Base-by-base conservation (phyloP, 2,797 vertebrate species). In the Enteromius afrohamiltoni region DNA sequence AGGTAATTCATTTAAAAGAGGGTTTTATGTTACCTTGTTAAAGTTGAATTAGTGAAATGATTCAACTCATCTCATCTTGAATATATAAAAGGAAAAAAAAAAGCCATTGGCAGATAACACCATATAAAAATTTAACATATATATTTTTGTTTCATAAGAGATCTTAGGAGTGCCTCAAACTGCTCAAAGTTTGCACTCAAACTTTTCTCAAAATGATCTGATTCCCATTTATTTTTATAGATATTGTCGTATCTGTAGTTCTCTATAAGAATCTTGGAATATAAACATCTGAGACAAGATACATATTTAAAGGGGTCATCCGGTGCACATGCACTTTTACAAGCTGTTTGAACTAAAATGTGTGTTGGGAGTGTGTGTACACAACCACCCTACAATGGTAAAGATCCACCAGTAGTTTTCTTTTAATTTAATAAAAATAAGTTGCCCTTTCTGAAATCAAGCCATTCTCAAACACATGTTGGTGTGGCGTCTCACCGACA, bases 201-300 rank as follows among this genome's bases (percentile, higher is more conserved):
- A 70, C 68, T 17, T 16, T 71, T 71, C 3, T 71, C 23, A 26
- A 70, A 47, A 49, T 71, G 0, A 26, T 45, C 40, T 45, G 7
- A 47, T 1, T 19, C 45, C n/a, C 3, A 49, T 71, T 71, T 0
- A 49, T 49, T 49, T n/a, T 40, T 60, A 11, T 31, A 49, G 13
- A 29, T 10, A 6, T 29, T 23, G 29, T 34, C 1, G 2, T 7
- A 51, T 55, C 17, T 40, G 21, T 9, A 40, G 40, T 23, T 42
- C 1, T 75, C 19, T 2, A 7, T 3, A 58, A 3, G 13, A 14
- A 21, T 55, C 17, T 3, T 9, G 40, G 14, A 58, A 60, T n/a
- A 42, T 17, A 60, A 42, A 76, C 49, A 75, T 75, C 6, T 75
- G 73, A 75, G 51, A 55, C 31, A 16, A 60, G n/a, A 29, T 34